These are phyloP conservation scores for Masnerella sp. DNA, from an alignment of 2,888 invertebrate species.

Conservation along the genomic window DNA sequence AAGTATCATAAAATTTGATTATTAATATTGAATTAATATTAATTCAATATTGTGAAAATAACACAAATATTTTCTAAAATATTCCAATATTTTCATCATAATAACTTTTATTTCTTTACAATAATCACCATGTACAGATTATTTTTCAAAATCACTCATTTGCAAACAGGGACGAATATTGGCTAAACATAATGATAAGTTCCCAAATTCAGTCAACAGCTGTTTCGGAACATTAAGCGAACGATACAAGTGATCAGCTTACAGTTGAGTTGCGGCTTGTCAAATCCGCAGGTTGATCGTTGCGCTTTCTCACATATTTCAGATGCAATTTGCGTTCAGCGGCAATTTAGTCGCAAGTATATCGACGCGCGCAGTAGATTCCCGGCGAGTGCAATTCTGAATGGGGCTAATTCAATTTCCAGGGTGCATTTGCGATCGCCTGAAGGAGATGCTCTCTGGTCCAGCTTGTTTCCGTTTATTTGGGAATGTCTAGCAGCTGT, in stretches of 20 bases:
- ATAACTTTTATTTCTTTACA: too few species aligned
- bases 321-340: conserved; percentile 39
- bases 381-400: conserved; percentile 34
- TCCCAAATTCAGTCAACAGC: neutral
- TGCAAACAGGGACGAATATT: too few species aligned
- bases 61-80: too few species aligned
- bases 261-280: neutral
- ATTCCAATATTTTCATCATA: too few species aligned
- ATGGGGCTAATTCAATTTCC: conserved; percentile 53
- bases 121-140: too few species aligned
- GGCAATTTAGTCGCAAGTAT: conserved; percentile 39
- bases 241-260: too few species aligned
- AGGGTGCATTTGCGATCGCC: conserved; percentile 52
- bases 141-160: too few species aligned
- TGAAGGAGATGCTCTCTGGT: conserved; percentile 51
- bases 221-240: neutral
- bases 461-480: conserved; percentile 57
- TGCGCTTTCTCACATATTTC: conserved; percentile 28
- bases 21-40: too few species aligned
- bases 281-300: conserved; percentile 11
- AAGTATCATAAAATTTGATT: too few species aligned
- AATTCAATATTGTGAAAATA: too few species aligned
- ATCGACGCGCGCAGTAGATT: conserved; percentile 43
- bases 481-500: conserved; percentile 56
- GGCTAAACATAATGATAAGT: too few species aligned